phyloP scores from a whole-genome alignment of 2,797 vertebrate genomes.

The Sebastes variabilis region DNA sequence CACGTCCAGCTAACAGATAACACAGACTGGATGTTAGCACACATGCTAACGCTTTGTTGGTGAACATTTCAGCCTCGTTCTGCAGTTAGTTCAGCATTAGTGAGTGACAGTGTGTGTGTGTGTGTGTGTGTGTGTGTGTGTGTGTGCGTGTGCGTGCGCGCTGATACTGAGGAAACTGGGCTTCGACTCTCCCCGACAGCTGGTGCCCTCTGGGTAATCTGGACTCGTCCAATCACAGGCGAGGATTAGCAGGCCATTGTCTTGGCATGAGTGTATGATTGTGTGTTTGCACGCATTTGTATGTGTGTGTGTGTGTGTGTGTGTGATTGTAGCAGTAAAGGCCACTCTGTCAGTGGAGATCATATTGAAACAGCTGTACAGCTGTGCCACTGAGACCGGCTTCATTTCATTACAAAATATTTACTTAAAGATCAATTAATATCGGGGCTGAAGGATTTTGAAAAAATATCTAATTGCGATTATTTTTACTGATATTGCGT shows the following conservation, averaged over 20 bases:
- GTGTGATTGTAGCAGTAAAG: conserved; percentile 29
- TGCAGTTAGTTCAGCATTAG: conserved; percentile 11
- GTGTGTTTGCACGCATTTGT: neutral
- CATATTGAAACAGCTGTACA: conserved; percentile 35
- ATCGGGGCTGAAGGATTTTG: neutral
- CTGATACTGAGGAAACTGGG: conserved; percentile 74
- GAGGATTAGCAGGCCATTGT: conserved; percentile 84
- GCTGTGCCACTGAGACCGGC: conserved; percentile 29
- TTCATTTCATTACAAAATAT: conserved; percentile 3
- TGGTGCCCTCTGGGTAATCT: conserved; percentile 86
- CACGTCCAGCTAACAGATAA: conserved; percentile 15
- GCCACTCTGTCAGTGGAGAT: conserved; percentile 59
- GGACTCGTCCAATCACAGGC: conserved; percentile 76
- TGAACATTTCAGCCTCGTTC: conserved; percentile 2
- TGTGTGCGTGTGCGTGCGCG: conserved; percentile 9
- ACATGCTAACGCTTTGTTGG: neutral
- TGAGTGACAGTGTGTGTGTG: conserved; percentile 1
- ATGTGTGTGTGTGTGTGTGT: conserved; percentile 22
- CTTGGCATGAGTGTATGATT: conserved; percentile 68
- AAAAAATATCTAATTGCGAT: too few relatives aligned
- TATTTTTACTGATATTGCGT: too few relatives aligned
- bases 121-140: conserved; percentile 18
- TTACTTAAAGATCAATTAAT: conserved; percentile 10
- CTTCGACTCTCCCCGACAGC: conserved; percentile 79
- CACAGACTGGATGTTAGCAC: neutral